Conservation (phyloP, 2,888 invertebrate species). For the Piscicola geometra region DNA sequence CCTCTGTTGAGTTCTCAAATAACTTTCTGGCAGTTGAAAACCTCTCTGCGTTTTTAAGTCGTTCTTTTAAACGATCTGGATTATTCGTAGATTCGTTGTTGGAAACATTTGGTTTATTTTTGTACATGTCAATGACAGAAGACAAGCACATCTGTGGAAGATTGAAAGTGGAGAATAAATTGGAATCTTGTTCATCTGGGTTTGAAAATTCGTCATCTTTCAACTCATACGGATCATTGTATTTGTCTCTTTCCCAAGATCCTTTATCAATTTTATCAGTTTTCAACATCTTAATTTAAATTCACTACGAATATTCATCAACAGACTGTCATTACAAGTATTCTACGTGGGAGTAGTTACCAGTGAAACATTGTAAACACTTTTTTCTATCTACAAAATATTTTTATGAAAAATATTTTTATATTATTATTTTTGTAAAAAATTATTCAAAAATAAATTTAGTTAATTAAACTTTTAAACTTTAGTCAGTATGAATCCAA, state of each 20-base stretch:
- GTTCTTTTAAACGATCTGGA: not conserved
- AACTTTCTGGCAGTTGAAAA: constrained; percentile 9
- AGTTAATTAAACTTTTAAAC: no score
- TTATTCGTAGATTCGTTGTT: not conserved
- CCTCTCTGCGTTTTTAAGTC: not conserved
- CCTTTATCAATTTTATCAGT: constrained; percentile 4
- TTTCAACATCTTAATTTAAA: not conserved
- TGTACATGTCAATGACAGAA: constrained; percentile 10
- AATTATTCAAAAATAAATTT: no score
- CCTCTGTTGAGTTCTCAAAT: not conserved
- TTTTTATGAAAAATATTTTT: no score
- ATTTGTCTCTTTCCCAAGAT: constrained; percentile 10
- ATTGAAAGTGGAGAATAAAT: constrained; percentile 13
- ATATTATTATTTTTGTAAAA: no score
- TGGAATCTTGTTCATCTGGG: not conserved
- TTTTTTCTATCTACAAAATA: no score
- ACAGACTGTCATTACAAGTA: not conserved
- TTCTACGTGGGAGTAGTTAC: not conserved
- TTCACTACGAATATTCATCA: no score
- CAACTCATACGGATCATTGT: constrained; percentile 22
- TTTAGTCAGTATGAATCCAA: no score
- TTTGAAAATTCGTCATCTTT: not conserved
- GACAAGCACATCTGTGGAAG: constrained; percentile 11
- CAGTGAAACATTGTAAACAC: not conserved
- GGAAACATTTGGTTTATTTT: not conserved